phyloP scores from a whole-genome alignment of 1,140 invertebrate genomes.

The Parasteatoda tepidariorum region DNA sequence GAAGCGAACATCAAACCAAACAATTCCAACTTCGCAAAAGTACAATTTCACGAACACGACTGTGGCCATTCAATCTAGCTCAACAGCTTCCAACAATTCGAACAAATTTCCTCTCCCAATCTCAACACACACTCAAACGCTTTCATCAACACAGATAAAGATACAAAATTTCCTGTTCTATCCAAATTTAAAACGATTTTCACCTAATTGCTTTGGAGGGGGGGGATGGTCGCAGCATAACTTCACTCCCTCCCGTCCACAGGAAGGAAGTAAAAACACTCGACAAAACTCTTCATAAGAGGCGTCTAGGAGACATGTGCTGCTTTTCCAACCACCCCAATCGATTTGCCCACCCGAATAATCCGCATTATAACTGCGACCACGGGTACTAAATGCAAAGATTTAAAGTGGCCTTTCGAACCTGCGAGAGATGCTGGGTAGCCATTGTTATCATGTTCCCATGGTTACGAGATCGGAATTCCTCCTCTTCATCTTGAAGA shows the following conservation, averaged over 20 bases:
- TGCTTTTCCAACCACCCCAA: not conserved
- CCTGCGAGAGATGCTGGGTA: not conserved
- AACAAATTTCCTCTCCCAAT: not conserved
- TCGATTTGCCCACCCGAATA: slow-evolving; percentile 31
- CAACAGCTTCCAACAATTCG: no score
- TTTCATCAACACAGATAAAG: not conserved
- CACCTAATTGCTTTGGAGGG: not conserved
- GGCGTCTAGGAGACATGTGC: not conserved
- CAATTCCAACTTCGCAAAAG: no score
- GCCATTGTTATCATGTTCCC: slow-evolving; percentile 37
- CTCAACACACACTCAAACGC: not conserved
- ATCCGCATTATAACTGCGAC: slow-evolving; percentile 26
- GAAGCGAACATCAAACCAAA: no score
- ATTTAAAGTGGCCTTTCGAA: slow-evolving; percentile 38
- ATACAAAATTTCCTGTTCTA: not conserved
- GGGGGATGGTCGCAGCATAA: no score
- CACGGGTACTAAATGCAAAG: slow-evolving; percentile 33
- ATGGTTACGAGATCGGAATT: slow-evolving; percentile 16
- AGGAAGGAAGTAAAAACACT: not conserved
- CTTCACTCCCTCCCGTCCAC: not conserved
- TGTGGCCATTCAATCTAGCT: no score
- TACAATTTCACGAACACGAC: no score
- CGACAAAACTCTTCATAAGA: not conserved
- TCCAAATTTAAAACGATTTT: not conserved
- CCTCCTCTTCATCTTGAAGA: not conserved